Base-by-base conservation (phyloP, 2,888 invertebrate species). In the Coenonympha arcania region DNA sequence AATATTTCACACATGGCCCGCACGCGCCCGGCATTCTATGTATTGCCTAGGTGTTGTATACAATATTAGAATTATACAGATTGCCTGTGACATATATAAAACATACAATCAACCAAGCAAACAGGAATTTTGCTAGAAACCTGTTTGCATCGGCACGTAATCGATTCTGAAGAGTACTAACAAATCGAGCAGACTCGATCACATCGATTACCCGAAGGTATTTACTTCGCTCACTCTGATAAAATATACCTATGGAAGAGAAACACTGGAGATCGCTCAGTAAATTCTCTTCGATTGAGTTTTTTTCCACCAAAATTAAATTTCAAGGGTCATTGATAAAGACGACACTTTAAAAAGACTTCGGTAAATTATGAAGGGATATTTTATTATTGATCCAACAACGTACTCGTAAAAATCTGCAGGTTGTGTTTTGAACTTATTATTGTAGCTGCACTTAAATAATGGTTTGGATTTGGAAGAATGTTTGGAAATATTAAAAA, bases 101-200 rank as follows among this genome's bases (percentile, higher is more conserved):
- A 22, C 37, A 37, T 13, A 28, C 31, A 31, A 43, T 43, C n/a
- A 16, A 22, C n/a, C 33, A 36, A 28, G 36, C n/a, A 48, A 48
- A 48, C 37, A 37, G 13, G 20, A 22, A 42, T 37, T 48, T 48
- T 43, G n/a, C 42, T 43, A 36, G 30, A 36, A 43, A 19, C 50
- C 50, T 41, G 43, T 55, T 50, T 55, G 52, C 52, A 50, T 37
- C 50, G 55, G 61, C 66, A 68, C 65, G 74, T 69, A 76, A 76
- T 73, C 73, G 71, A 71, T 73, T 74, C 62, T 65, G 58, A 59
- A 68, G 65, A 64, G 66, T 66, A 68, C 71, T 69, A 73, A 71
- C 68, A 73, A 71, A 72, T 73, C 65, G 66, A 58, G 61, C 39
- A 56, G 63, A 76, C 54, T 57, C 55, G 55, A 57, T 57, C 55